Base-by-base conservation (phyloP, 2,113 vertebrate species). In the Erythrocebus patas region DNA sequence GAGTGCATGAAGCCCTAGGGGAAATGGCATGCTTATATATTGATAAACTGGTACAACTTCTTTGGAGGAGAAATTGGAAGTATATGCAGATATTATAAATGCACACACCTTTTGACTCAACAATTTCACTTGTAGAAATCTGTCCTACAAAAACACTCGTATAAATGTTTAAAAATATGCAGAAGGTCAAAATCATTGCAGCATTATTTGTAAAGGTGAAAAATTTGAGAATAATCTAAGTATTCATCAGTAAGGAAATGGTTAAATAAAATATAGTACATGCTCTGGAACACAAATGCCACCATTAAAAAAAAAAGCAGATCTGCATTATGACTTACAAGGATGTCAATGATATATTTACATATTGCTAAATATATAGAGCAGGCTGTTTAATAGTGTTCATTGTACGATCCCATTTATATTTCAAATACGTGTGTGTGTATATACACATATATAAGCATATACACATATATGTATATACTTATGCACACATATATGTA, bases 71-170 rank as follows among this genome's bases (percentile, higher is more conserved):
- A 87, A 75, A 81, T 50, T 70, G 4, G 16, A 70, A 88, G 20
- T 89, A 82, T 88, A 64, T 76, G 27, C 76, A 38, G 52, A 75
- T 83, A 89, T 66, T 83, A 68, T 68, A 23, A 88, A 52, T 55
- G 40, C 14, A 52, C n/a, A 94, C 68, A 83, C 50, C 6, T 35
- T 95, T 90, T 92, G 68, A 84, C 16, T 40, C 38, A 92, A 72
- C 81, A 70, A 76, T 91, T 94, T 84, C n/a, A 85, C 66, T 89
- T 94, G 23, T 81, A 79, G 27, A 11, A 87, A 93, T 72, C 38
- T 59, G n/a, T 72, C 35, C 57, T 70, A 76, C 55, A 90, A 95
- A 92, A 83, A 81, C 40, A 91, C 12, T 68, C 27, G 48, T 50
- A 9, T 81, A 86, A 50, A 0, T 86, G 13, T 57, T 11, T 79